phyloP scores from a whole-genome alignment of 2,888 invertebrate genomes.

The Pyrrhosoma nymphula region DNA sequence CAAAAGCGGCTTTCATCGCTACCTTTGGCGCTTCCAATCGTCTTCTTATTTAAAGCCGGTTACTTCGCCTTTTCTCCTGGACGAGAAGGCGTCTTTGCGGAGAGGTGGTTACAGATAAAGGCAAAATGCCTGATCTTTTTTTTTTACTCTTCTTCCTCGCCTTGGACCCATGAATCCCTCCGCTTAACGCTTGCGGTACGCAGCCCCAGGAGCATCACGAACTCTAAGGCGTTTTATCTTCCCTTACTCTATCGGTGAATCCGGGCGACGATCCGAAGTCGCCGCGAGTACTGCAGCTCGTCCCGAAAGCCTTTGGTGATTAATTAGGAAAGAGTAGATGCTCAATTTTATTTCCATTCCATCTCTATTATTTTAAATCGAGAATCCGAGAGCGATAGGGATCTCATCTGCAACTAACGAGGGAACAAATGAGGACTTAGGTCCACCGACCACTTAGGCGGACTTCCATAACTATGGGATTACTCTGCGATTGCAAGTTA shows the following conservation, averaged over 20 bases:
- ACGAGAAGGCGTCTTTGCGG: not conserved
- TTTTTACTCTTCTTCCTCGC: not conserved
- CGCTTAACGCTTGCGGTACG: not conserved
- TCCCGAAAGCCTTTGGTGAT: not conserved
- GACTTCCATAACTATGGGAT: too few species aligned
- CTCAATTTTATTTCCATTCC: not conserved
- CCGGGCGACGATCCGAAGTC: not conserved
- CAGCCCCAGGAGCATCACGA: not conserved
- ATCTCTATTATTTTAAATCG: not conserved
- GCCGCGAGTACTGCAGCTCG: not conserved
- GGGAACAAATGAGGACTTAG: not conserved
- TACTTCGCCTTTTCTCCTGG: not conserved
- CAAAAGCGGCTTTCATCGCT: constrained; percentile 17
- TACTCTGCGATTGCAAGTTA: too few species aligned
- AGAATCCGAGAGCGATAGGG: not conserved
- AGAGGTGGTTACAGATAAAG: not conserved
- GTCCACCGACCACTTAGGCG: not conserved
- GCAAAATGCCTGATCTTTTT: not conserved
- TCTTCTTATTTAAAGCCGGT: constrained; percentile 27
- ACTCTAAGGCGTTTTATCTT: not conserved
- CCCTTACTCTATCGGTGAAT: not conserved
- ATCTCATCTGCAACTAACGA: not conserved
- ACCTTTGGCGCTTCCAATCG: constrained; percentile 10
- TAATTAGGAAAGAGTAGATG: not conserved
- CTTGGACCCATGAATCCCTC: not conserved